phyloP scores from a whole-genome alignment of 2,888 invertebrate species.

The Iselma pallidipennis region DNA sequence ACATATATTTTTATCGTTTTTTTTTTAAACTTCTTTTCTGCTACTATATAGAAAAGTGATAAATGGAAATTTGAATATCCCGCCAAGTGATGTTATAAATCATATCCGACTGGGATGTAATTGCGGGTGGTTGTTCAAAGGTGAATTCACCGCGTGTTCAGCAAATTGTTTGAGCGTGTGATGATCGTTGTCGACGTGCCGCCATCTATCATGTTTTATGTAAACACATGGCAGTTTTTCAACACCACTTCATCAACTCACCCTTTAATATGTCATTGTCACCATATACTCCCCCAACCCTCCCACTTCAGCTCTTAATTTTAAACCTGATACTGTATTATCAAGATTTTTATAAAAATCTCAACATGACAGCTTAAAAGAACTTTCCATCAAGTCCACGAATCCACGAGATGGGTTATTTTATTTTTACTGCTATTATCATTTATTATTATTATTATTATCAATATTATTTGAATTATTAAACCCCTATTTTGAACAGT shows the following conservation, averaged over 20 bases:
- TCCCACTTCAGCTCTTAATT: background rate
- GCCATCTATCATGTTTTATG: background rate
- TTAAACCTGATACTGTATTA: background rate
- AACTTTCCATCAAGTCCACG: background rate
- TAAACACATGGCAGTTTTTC: background rate
- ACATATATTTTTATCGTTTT: no score
- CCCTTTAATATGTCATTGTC: background rate
- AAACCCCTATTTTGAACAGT: no score
- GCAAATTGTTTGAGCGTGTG: background rate
- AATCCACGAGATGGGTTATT: background rate
- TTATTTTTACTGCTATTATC: background rate
- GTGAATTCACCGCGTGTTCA: background rate
- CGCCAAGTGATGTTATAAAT: background rate
- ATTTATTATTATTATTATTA: background rate
- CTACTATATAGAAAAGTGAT: background rate
- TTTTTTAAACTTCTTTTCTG: no score
- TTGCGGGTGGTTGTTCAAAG: background rate
- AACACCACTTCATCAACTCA: background rate
- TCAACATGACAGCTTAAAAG: background rate
- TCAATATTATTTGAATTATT: no score
- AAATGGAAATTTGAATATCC: background rate
- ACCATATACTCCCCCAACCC: background rate
- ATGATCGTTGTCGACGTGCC: background rate
- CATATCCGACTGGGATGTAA: background rate
- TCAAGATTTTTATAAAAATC: background rate